Percentiles rank a stretch among this genome's conserved stretches.
phyloP scores from a whole-genome alignment of 2,797 vertebrate genomes.

The Rallus crepitans region DNA sequence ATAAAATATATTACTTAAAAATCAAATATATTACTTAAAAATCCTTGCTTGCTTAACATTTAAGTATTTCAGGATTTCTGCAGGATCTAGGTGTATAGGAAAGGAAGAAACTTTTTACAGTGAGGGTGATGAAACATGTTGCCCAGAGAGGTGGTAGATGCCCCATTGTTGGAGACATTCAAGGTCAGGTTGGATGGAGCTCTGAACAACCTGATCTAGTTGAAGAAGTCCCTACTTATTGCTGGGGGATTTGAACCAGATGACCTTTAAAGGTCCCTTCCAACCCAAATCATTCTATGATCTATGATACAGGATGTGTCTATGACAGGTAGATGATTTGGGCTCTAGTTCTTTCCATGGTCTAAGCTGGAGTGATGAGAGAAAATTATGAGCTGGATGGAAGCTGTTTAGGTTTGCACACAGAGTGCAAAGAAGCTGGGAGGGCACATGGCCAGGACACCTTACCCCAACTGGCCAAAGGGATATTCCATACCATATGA shows the following conservation, averaged over 20 bases:
- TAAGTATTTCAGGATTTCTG: neutral
- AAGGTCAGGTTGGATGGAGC: neutral
- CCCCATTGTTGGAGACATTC: neutral
- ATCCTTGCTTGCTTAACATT: neutral
- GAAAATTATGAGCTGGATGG: neutral
- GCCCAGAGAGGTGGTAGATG: neutral
- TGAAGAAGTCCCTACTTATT: neutral
- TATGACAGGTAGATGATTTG: neutral
- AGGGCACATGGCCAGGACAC: no score
- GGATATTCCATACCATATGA: no score
- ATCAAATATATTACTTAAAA: neutral
- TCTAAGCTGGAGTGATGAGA: neutral
- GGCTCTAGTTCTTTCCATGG: neutral
- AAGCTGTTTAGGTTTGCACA: neutral
- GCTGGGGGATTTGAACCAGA: neutral
- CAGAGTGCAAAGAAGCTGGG: no score
- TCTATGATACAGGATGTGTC: neutral
- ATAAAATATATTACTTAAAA: neutral
- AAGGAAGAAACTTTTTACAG: rapidly evolving
- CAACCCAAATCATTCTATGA: neutral
- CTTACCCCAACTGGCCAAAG: no score
- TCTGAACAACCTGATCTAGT: neutral
- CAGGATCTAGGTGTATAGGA: neutral
- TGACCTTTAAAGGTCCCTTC: neutral
- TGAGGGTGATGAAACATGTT: neutral